Base-by-base conservation (phyloP, 2,113 vertebrate genomes). In the Oryzias javanicus region DNA sequence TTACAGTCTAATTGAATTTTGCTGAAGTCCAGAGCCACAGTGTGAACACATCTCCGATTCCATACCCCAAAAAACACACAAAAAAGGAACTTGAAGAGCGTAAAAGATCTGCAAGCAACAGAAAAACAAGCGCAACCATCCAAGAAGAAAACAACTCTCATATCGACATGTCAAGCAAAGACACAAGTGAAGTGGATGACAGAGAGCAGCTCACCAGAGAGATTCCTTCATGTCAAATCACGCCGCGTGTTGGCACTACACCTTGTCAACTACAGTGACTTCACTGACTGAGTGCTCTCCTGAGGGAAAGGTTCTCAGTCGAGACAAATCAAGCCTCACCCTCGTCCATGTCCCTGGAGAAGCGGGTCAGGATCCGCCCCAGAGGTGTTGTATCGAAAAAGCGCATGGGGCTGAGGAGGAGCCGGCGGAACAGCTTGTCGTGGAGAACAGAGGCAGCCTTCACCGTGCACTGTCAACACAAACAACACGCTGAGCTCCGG, bases 311-410 rank as follows among this genome's bases (percentile, higher is more conserved):
- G 55, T 69, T 73, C 60, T 55, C 58, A 74, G 76, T 80, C 64
- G 66, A 67, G 61, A 70, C 63, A 78, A 68, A 76, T 84, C 74
- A 72, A 48, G 19, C 45, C 91, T 90, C 72, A 94, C 93, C 93
- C 81, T 93, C 91, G 49, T 94, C 93, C 89, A 94, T 91, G 88
- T 94, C 93, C 71, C 84, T 86, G 80, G 93, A 92, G 87, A 94
- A 94, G 60, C 91, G 90, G 81, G 86, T 93, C 78, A 94, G 90
- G 72, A 93, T 91, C 42, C 93, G 92, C 51, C 93, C 92, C 60
- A 93, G 82, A 62, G 93, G 93, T 14, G 91, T 94, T 3, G 91
- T 93, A 76, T 94, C 93, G 60, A 93, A 93, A 55, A 94, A 92
- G 61, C 67, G 86, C 91, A 93, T 91, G 54, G 92, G 91, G 73